These are phyloP conservation scores for Xanthia icteritia DNA, from an alignment of 2,888 invertebrate species.

Conservation along the genomic window DNA sequence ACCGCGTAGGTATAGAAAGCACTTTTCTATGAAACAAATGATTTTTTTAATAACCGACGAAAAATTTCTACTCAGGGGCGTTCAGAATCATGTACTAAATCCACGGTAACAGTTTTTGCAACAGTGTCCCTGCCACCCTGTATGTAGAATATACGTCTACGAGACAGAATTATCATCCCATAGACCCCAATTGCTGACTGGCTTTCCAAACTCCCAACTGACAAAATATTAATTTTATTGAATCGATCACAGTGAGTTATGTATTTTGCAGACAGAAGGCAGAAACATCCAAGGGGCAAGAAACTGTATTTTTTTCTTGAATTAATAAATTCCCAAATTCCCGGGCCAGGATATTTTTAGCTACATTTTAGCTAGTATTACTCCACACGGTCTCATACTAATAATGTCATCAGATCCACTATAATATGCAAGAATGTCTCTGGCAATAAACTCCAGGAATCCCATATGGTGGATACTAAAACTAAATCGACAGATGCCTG, in stretches of 20 bases:
- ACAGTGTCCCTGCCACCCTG: no score
- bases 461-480: constrained; percentile 42
- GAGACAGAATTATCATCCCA: no score
- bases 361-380: constrained; percentile 2
- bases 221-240: not conserved
- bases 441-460: constrained; percentile 33
- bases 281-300: no score
- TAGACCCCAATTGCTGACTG: no score
- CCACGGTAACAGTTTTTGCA: no score
- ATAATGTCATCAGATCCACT: constrained; percentile 46
- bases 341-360: constrained; percentile 20
- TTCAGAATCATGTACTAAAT: no score
- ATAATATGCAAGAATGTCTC: constrained; percentile 39
- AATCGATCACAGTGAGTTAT: not conserved
- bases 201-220: not conserved
- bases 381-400: constrained; percentile 7
- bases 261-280: not conserved
- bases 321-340: not conserved
- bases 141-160: no score
- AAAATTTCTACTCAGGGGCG: no score
- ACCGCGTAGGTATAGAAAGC: no score
- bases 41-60: no score
- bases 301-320: no score
- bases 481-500: constrained; percentile 23
- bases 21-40: no score